Evolutionary conservation across 2,113 vertebrate genomes (phyloP).

Genomic region (Struthidea cinerea): DNA sequence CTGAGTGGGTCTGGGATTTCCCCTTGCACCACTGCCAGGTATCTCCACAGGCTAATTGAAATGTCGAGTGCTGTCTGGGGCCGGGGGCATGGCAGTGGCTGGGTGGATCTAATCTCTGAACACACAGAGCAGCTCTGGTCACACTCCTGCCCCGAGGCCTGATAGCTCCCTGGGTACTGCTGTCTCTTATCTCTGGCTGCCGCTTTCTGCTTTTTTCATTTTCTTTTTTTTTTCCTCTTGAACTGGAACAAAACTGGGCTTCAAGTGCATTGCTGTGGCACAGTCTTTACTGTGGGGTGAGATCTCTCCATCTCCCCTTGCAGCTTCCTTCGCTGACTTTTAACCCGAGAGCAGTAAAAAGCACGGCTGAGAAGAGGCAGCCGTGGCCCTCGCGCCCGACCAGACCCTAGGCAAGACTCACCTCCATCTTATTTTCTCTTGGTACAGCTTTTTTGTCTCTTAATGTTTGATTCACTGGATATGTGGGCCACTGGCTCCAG

Average conservation of each 20-base stretch:
- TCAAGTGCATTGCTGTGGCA: not conserved
- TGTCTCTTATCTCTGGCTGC: not conserved
- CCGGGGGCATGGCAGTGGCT: not conserved
- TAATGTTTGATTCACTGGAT: not conserved
- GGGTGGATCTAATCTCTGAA: not conserved
- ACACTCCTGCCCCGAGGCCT: not conserved
- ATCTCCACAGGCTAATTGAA: not conserved
- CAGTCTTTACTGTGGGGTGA: not conserved
- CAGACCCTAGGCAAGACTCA: not conserved
- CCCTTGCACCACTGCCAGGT: not conserved
- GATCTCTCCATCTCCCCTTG: not conserved
- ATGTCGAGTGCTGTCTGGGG: not conserved
- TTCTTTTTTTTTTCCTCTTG: not conserved
- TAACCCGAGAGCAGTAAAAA: not conserved
- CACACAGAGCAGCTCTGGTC: not conserved
- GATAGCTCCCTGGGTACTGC: not conserved
- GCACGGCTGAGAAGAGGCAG: not conserved
- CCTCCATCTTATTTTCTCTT: not conserved
- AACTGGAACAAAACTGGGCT: not conserved
- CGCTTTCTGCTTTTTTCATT: not conserved
- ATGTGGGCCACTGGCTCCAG: not conserved
- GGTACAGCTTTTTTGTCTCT: not conserved
- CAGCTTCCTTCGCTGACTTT: not conserved
- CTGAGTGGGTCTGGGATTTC: conserved; percentile 20
- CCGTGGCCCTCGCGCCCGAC: not conserved